A percentile compares a stretch with the other conserved stretches of the same genome.
These are phyloP conservation scores for Notodonta ziczac DNA, from an alignment of 2,888 invertebrate species.

Conservation along the genomic window DNA sequence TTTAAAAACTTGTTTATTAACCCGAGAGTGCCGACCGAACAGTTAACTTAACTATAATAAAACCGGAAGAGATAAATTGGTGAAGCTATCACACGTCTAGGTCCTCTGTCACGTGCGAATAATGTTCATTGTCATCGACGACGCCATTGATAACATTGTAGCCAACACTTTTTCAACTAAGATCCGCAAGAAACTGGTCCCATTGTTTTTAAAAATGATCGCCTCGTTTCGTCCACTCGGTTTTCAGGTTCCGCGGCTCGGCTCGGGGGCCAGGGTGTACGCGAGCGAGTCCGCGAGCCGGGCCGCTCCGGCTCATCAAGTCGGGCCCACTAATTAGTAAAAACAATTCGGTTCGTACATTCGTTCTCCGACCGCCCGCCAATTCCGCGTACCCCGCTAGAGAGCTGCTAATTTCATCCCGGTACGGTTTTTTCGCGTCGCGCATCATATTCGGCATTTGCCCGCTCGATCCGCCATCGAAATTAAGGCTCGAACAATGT, in stretches of 20 bases:
- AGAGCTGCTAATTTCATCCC: constrained; percentile 83
- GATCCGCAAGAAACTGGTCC: constrained; percentile 39
- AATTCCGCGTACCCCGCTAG: constrained; percentile 82
- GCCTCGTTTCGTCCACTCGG: constrained; percentile 36
- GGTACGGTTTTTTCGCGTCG: constrained; percentile 79
- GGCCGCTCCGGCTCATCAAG: constrained; percentile 66
- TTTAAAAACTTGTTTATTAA: constrained; percentile 18
- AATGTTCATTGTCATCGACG: constrained; percentile 3
- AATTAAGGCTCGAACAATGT: constrained; percentile 84
- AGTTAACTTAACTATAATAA: background rate
- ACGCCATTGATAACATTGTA: constrained; percentile 32
- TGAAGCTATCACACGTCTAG: constrained; percentile 17
- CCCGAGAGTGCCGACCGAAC: constrained; percentile 15
- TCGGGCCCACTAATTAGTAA: constrained; percentile 80
- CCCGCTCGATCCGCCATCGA: constrained; percentile 81
- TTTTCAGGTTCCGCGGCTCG: constrained; percentile 38
- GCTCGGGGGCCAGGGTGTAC: constrained; percentile 23
- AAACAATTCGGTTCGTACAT: constrained; percentile 79
- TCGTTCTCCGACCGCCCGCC: constrained; percentile 81
- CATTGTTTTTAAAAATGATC: constrained; percentile 55
- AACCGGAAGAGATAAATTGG: background rate
- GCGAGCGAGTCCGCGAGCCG: constrained; percentile 40
- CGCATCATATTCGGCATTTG: constrained; percentile 84
- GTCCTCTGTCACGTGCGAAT: constrained; percentile 7
- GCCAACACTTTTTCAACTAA: constrained; percentile 29